A percentile compares a stretch with the other conserved stretches of the same genome.
Conservation (phyloP, 1,140 invertebrate species). For the Danaus plexippus region DNA sequence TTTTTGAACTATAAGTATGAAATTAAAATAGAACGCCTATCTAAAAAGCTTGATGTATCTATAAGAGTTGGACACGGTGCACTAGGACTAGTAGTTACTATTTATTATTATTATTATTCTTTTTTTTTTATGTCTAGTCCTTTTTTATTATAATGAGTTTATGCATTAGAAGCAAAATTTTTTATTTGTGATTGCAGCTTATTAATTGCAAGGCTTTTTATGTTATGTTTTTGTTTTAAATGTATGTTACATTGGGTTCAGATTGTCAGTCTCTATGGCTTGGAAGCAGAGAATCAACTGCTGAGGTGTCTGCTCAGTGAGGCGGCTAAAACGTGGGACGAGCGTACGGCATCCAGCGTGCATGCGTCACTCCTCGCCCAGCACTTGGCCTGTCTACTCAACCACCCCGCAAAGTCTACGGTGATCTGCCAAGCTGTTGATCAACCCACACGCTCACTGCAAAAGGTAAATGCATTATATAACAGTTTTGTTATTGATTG, state of each 20-base stretch:
- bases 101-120: too few relatives aligned
- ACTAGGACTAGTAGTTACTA: too few relatives aligned
- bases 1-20: too few relatives aligned
- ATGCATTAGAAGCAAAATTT: not conserved
- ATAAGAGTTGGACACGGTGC: too few relatives aligned
- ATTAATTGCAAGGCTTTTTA: too few relatives aligned
- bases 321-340: conserved; percentile 56
- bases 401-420: conserved; percentile 61
- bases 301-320: conserved; percentile 59
- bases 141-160: not conserved
- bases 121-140: too few relatives aligned
- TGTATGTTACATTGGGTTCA: conserved; percentile 23
- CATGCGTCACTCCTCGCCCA: conserved; percentile 56
- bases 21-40: too few relatives aligned
- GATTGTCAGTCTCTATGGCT: conserved; percentile 60
- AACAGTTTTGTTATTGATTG: not conserved
- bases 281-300: conserved; percentile 66
- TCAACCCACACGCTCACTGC: conserved; percentile 46
- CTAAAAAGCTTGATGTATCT: too few relatives aligned
- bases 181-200: conserved; percentile 16
- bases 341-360: conserved; percentile 45
- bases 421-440: conserved; percentile 63
- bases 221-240: conserved; percentile 10
- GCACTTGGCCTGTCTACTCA: conserved; percentile 50
- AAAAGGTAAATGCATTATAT: conserved; percentile 45